Percentiles rank a stretch among this genome's conserved stretches.
Conservation (phyloP, 2,113 vertebrate species). For the Verasper variegatus region DNA sequence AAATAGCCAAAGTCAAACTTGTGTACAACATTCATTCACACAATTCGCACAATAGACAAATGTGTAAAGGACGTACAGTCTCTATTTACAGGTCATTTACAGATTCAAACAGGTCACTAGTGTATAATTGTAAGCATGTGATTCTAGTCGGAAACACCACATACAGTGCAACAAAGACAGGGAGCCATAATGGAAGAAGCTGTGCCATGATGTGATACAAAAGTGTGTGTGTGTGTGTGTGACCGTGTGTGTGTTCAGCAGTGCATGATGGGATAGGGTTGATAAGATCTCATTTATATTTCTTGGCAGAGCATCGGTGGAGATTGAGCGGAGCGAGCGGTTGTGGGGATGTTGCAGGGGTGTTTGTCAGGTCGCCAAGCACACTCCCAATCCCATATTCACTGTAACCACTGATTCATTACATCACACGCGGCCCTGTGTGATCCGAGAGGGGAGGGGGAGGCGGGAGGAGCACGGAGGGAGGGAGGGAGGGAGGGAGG, state of each 20-base stretch:
- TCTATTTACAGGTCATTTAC: too few species aligned
- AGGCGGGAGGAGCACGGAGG: background rate
- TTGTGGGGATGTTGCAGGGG: slow-evolving; percentile 19
- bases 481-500: slow-evolving; percentile 5
- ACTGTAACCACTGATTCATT: slow-evolving; percentile 51
- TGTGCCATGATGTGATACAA: too few species aligned
- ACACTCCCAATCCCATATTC: slow-evolving; percentile 44
- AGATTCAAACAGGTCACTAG: too few species aligned
- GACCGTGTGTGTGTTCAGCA: slow-evolving; percentile 12
- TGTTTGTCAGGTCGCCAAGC: slow-evolving; percentile 28
- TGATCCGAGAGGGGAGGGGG: slow-evolving; percentile 35
- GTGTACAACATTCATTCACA: too few species aligned
- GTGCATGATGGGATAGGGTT: slow-evolving; percentile 19
- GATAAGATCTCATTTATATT: slow-evolving; percentile 56
- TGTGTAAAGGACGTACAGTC: too few species aligned
- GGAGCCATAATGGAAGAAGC: slow-evolving; percentile 20
- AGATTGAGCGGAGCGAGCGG: slow-evolving; percentile 20
- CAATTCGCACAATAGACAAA: too few species aligned
- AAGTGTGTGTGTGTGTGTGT: slow-evolving; percentile 9
- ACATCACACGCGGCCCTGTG: slow-evolving; percentile 32
- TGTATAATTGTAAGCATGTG: background rate
- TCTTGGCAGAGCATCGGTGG: slow-evolving; percentile 35
- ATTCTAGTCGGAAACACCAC: background rate
- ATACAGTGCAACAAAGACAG: background rate
- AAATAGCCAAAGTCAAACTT: too few species aligned